Percentiles rank a stretch among this genome's conserved stretches.
Evolutionary conservation across 35 echinoderm and acorn worm species (phyloP).

Genomic region (Ptychodera flava): DNA sequence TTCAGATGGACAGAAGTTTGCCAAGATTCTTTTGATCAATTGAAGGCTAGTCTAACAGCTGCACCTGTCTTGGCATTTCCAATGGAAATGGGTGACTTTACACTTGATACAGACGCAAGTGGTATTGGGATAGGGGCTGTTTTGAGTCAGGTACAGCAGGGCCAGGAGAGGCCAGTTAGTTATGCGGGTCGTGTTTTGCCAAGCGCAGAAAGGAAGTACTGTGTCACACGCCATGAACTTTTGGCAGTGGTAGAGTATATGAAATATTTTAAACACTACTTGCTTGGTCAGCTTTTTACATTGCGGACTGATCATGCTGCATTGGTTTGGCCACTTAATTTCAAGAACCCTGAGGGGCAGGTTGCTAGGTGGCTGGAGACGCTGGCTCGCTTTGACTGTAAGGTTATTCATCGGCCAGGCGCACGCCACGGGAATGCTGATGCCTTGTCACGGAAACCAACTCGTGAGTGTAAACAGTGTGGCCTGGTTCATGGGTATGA

Average conservation of each 20-base stretch:
- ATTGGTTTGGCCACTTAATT: conserved; percentile 43
- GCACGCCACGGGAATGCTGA: conserved; percentile 42
- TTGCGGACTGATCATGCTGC: conserved; percentile 49
- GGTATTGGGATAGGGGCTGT: conserved; percentile 22
- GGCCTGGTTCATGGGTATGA: background rate
- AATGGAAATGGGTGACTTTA: conserved; percentile 12
- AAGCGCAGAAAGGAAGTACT: conserved; percentile 26
- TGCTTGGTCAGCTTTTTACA: conserved; percentile 28
- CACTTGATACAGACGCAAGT: conserved; percentile 61
- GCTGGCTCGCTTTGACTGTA: conserved; percentile 27
- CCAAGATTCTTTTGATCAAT: conserved; percentile 25
- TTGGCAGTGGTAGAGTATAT: conserved; percentile 43
- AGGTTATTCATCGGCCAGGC: conserved; percentile 32
- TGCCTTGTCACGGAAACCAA: conserved; percentile 20
- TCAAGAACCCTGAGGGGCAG: conserved; percentile 43
- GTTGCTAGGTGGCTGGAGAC: conserved; percentile 51
- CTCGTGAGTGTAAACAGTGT: conserved; percentile 26
- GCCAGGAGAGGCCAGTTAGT: conserved; percentile 25
- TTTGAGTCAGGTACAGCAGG: conserved; percentile 43
- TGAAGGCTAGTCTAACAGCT: conserved; percentile 26
- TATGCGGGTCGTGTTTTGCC: conserved; percentile 30
- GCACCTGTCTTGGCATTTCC: conserved; percentile 54
- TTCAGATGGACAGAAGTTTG: conserved; percentile 30
- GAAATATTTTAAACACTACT: conserved; percentile 41
- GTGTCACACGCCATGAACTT: conserved; percentile 33